These are phyloP conservation scores for Rhipidura dahli DNA, from an alignment of 2,113 vertebrate genomes.

Conservation along the genomic window DNA sequence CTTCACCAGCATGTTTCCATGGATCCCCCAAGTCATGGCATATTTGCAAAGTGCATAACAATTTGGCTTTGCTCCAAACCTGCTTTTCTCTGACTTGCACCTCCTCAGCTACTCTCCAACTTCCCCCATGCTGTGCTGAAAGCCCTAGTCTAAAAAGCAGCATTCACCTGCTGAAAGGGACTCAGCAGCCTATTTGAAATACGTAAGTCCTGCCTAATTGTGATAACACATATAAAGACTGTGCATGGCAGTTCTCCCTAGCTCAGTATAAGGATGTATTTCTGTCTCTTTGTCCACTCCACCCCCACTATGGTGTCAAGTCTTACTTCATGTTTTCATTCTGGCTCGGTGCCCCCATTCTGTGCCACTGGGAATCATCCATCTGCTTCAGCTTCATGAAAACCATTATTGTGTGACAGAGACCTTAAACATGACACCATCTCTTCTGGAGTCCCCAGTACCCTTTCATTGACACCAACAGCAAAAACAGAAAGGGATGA, in stretches of 20 bases:
- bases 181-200: neutral
- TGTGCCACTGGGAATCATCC: neutral
- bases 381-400: neutral
- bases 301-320: neutral
- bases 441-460: neutral
- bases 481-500: neutral
- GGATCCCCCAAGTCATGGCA: neutral
- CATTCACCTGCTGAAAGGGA: neutral
- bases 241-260: neutral
- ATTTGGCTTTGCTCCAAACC: neutral
- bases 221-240: neutral
- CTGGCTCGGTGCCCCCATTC: neutral
- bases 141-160: neutral
- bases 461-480: neutral
- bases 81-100: neutral
- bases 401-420: neutral
- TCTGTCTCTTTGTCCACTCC: neutral
- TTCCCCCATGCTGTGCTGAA: neutral
- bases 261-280: neutral
- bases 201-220: neutral
- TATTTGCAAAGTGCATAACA: neutral
- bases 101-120: neutral
- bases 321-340: neutral
- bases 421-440: neutral
- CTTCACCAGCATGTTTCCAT: neutral